A percentile compares a stretch with the other conserved stretches of the same genome.
Evolutionary conservation across 2,113 vertebrate species (phyloP).

Genomic region (Bambusicola thoracicus): DNA sequence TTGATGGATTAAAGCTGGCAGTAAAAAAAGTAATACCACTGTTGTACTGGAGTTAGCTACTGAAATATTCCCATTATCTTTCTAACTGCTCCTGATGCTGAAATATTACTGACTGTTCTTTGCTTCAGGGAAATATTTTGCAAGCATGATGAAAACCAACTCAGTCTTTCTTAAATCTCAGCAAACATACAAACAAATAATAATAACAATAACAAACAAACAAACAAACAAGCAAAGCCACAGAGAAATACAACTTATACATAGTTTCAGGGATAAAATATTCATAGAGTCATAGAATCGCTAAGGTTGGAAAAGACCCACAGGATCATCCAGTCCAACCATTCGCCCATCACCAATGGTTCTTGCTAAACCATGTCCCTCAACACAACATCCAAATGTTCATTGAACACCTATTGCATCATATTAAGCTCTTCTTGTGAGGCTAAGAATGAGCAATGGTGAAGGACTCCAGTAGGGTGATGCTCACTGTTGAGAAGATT

Average conservation of each 20-base stretch:
- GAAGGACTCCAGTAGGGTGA: not conserved
- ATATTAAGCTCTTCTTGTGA: not conserved
- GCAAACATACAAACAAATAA: not conserved
- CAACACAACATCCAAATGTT: no score
- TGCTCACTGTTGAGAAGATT: not conserved
- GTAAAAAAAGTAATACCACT: not conserved
- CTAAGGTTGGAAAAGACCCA: no score
- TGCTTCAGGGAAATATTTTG: not conserved
- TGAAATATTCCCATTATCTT: not conserved
- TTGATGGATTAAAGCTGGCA: not conserved
- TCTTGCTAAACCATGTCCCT: no score
- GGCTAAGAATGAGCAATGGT: not conserved
- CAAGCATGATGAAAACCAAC: not conserved
- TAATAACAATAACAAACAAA: not conserved
- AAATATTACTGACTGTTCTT: not conserved
- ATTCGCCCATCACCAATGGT: no score
- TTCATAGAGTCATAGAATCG: no score
- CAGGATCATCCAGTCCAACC: no score
- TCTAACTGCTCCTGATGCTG: not conserved
- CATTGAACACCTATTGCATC: no score
- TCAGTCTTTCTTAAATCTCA: not conserved
- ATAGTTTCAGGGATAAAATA: not conserved
- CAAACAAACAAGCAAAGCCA: not conserved
- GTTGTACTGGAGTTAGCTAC: not conserved
- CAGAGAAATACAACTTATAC: not conserved